Conservation (phyloP, 2,113 vertebrate species). For the Dicaeum eximium region DNA sequence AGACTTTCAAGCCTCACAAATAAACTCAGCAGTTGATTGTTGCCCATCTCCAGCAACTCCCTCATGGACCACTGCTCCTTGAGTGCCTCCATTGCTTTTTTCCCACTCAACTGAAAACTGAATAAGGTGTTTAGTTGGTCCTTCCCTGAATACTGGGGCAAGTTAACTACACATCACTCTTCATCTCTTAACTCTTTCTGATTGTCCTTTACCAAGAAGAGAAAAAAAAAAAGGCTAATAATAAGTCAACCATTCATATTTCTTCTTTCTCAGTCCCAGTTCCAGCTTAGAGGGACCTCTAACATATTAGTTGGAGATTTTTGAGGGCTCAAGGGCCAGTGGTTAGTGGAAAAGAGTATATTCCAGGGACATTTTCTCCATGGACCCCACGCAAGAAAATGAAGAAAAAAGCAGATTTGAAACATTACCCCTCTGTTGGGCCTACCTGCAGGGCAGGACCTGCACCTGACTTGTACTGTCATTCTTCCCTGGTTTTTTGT, state of each 20-base stretch:
- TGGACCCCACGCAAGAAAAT: neutral
- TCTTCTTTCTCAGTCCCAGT: neutral
- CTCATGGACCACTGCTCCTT: neutral
- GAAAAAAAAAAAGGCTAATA: neutral
- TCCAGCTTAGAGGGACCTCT: neutral
- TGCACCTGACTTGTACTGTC: neutral
- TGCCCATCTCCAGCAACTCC: neutral
- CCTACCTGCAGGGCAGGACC: neutral
- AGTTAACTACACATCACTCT: neutral
- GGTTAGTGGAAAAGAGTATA: neutral
- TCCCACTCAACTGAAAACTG: neutral
- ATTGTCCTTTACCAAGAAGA: neutral
- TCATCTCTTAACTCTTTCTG: neutral
- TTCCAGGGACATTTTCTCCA: neutral
- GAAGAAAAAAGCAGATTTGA: neutral
- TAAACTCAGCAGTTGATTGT: neutral
- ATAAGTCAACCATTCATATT: neutral
- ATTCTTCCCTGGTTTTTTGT: neutral
- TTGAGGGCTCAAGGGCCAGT: neutral
- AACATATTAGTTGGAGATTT: neutral
- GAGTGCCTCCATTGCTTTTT: neutral
- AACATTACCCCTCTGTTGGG: neutral
- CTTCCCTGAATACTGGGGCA: neutral
- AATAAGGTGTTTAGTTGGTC: neutral
- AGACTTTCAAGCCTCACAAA: neutral